Evolutionary conservation across 2,113 vertebrate species (phyloP).

Genomic region (Prionailurus viverrinus): DNA sequence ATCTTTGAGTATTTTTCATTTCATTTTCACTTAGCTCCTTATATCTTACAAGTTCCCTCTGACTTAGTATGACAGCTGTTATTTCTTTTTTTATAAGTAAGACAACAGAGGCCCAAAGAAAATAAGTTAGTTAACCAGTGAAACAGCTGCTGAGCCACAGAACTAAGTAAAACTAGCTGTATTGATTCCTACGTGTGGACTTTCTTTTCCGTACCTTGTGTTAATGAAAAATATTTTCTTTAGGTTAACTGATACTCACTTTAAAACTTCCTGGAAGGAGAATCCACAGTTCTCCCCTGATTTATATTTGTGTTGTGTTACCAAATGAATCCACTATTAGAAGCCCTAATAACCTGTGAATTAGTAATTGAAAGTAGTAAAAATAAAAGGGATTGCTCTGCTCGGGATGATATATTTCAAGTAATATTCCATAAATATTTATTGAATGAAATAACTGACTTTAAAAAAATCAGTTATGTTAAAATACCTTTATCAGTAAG

Average conservation of each 20-base stretch:
- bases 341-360: conserved; percentile 2
- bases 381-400: neutral
- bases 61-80: neutral
- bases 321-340: neutral
- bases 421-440: conserved; percentile 5
- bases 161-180: neutral
- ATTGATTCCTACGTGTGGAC: neutral
- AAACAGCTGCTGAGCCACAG: neutral
- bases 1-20: conserved; percentile 15
- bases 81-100: conserved; percentile 31
- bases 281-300: neutral
- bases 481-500: conserved; percentile 57
- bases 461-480: conserved; percentile 5
- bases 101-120: neutral
- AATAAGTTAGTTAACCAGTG: neutral
- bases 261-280: neutral
- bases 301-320: conserved; percentile 43
- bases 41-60: conserved; percentile 1
- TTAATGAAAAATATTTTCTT: conserved; percentile 59
- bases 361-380: conserved; percentile 51
- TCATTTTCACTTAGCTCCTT: neutral
- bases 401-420: neutral
- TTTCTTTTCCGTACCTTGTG: neutral
- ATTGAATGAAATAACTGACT: conserved; percentile 28
- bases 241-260: neutral